Evolutionary conservation across 1,140 invertebrate species (phyloP).

Genomic region (Choristoneura fumiferana): DNA sequence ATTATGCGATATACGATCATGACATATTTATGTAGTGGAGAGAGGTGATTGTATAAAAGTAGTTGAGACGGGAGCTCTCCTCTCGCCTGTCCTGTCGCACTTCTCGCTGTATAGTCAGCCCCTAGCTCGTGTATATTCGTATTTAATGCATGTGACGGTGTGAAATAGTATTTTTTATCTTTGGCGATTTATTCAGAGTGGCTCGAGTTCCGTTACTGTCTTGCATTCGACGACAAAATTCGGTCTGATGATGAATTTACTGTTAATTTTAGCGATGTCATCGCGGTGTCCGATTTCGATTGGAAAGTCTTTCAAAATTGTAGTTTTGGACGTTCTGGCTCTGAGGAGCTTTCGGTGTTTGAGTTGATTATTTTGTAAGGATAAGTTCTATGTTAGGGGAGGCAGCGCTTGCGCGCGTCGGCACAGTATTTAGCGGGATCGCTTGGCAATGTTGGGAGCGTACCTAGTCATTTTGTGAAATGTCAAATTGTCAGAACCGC

Average conservation of each 20-base stretch:
- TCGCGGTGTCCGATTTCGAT: constrained; percentile 35
- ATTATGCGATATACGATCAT: constrained; percentile 66
- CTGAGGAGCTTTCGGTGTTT: constrained; percentile 36
- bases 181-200: constrained; percentile 67
- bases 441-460: constrained; percentile 50
- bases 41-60: constrained; percentile 54
- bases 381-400: constrained; percentile 40
- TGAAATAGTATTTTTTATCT: constrained; percentile 55
- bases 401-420: not conserved
- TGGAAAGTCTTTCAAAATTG: constrained; percentile 53
- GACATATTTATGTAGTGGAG: constrained; percentile 64
- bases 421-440: constrained; percentile 48
- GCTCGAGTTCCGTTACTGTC: constrained; percentile 73
- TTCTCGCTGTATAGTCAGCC: constrained; percentile 57
- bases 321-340: constrained; percentile 41
- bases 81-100: constrained; percentile 26
- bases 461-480: constrained; percentile 79
- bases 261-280: constrained; percentile 26
- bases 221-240: constrained; percentile 60
- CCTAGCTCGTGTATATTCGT: constrained; percentile 65
- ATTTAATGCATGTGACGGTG: constrained; percentile 58
- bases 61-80: constrained; percentile 45
- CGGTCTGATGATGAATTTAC: constrained; percentile 41
- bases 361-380: constrained; percentile 60
- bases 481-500: constrained; percentile 74